These are phyloP conservation scores for Falco punctatus DNA, from an alignment of 2,113 vertebrate genomes.

Conservation along the genomic window DNA sequence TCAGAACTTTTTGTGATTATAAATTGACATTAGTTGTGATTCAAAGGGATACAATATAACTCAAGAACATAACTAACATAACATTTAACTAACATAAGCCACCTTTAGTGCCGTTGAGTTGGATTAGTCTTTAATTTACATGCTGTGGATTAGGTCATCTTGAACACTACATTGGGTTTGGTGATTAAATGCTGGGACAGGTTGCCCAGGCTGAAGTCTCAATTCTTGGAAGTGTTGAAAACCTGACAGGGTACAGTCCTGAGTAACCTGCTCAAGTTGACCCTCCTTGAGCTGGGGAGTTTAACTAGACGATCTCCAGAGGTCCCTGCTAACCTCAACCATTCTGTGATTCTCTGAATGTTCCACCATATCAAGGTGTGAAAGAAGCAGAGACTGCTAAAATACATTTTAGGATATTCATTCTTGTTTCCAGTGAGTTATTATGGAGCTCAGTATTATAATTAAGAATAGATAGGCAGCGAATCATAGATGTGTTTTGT, in stretches of 20 bases:
- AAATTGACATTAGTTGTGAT: not conserved
- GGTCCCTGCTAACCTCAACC: not conserved
- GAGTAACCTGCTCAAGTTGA: not conserved
- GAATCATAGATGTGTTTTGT: not conserved
- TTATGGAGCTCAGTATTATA: not conserved
- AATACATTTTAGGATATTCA: not conserved
- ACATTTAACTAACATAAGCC: not conserved
- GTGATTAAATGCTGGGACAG: not conserved
- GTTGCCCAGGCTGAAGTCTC: not conserved
- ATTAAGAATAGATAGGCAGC: not conserved
- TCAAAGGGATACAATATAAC: not conserved
- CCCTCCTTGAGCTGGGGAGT: not conserved
- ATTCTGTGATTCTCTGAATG: not conserved
- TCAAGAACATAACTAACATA: not conserved
- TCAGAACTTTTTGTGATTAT: not conserved
- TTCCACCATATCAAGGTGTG: not conserved
- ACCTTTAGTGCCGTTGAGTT: not conserved
- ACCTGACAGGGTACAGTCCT: not conserved
- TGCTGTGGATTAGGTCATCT: not conserved
- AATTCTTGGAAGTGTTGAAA: not conserved
- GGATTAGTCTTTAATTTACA: not conserved
- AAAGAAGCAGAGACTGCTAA: not conserved
- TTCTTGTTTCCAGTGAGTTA: not conserved
- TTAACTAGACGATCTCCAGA: not conserved
- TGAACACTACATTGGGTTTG: accelerated